phyloP scores from a whole-genome alignment of 2,888 invertebrate genomes.

The Epinotia demarniana region DNA sequence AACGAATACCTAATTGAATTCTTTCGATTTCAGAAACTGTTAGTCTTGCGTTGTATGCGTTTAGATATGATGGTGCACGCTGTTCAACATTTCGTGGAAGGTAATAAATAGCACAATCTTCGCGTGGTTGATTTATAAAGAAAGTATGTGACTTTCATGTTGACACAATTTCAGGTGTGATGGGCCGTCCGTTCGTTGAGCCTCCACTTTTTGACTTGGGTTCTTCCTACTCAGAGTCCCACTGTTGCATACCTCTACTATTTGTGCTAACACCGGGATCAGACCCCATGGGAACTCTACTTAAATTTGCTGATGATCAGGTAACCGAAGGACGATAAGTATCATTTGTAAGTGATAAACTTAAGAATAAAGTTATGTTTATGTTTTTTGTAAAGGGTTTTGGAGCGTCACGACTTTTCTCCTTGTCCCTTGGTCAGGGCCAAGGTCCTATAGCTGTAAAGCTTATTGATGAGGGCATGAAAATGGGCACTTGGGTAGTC shows the following conservation, averaged over 20 bases:
- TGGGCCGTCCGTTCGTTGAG: conserved; percentile 93
- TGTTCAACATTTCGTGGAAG: conserved; percentile 88
- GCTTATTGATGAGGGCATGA: conserved; percentile 93
- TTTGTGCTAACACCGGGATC: conserved; percentile 97
- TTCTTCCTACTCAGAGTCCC: conserved; percentile 94
- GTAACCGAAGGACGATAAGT: conserved; percentile 56
- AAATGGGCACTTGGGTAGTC: conserved; percentile 95
- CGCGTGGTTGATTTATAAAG: too few relatives aligned
- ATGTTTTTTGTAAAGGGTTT: conserved; percentile 83
- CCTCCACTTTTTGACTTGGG: conserved; percentile 95
- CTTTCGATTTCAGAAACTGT: conserved; percentile 85
- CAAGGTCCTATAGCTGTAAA: conserved; percentile 95
- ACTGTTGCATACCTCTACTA: conserved; percentile 94
- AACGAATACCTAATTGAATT: background rate
- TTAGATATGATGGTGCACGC: conserved; percentile 95
- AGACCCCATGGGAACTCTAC: conserved; percentile 94
- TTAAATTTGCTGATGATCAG: conserved; percentile 97
- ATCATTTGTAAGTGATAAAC: background rate
- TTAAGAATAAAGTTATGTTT: background rate
- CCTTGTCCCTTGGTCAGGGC: conserved; percentile 96
- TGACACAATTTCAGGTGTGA: conserved; percentile 76
- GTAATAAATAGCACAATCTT: conserved; percentile 65
- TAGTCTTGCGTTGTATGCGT: conserved; percentile 92
- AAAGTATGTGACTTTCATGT: background rate
- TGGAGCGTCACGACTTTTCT: conserved; percentile 90